phyloP scores from a whole-genome alignment of 2,888 invertebrate genomes.

The Macrosiphum euphorbiae region DNA sequence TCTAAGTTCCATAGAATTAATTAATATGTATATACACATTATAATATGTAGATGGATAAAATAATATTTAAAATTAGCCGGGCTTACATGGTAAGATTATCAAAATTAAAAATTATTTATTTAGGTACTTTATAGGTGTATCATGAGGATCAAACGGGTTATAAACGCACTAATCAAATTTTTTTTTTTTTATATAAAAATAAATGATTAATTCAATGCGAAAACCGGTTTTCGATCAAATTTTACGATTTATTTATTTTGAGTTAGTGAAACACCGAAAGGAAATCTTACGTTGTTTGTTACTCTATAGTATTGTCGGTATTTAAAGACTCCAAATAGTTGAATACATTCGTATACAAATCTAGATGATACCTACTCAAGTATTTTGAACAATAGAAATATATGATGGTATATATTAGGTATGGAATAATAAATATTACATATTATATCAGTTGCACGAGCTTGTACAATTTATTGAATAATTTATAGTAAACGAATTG shows the following conservation, averaged over 20 bases:
- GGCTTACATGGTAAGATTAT: background rate
- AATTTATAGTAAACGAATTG: conserved; percentile 28
- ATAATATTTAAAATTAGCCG: background rate
- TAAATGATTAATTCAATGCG: background rate
- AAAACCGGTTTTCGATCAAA: background rate
- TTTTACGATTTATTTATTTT: conserved; percentile 8
- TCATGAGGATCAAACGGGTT: background rate
- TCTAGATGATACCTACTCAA: background rate
- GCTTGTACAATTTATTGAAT: conserved; percentile 13
- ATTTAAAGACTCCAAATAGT: background rate
- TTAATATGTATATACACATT: background rate
- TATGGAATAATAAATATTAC: conserved; percentile 14
- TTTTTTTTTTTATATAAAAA: background rate
- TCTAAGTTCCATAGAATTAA: background rate
- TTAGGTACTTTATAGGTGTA: background rate
- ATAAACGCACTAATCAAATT: background rate
- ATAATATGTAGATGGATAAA: too few relatives aligned
- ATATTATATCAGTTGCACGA: background rate
- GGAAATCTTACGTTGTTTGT: background rate
- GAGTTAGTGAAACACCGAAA: background rate
- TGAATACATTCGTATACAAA: background rate
- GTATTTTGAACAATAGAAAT: conserved; percentile 27
- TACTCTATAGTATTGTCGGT: background rate
- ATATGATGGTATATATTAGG: background rate
- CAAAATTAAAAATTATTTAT: background rate